Percentiles rank a stretch among this genome's conserved stretches.
Evolutionary conservation across 1,140 invertebrate species (phyloP).

Genomic region (Aphis craccivora): DNA sequence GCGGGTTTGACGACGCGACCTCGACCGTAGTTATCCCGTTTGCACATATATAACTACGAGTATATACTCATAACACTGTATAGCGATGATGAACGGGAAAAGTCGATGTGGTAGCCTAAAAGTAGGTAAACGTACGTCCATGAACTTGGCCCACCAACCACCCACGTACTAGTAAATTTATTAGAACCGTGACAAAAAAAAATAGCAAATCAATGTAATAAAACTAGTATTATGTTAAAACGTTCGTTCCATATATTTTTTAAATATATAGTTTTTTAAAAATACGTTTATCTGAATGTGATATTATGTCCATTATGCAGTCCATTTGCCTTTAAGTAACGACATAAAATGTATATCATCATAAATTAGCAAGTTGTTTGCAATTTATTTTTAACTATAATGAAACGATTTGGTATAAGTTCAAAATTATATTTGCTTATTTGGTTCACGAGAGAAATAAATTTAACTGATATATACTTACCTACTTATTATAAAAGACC

Average conservation of each 20-base stretch:
- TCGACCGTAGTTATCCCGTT: background rate
- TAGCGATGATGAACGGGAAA: background rate
- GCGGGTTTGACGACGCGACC: background rate
- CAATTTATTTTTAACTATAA: background rate
- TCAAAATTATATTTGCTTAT: background rate
- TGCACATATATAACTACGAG: too few relatives aligned
- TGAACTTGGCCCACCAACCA: background rate
- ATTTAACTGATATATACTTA: too few relatives aligned
- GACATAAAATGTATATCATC: background rate
- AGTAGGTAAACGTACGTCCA: background rate
- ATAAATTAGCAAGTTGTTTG: background rate
- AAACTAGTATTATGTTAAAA: background rate
- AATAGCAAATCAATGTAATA: background rate
- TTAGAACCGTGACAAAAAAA: background rate
- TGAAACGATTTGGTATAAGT: background rate
- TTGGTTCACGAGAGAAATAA: background rate
- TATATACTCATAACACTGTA: too few relatives aligned
- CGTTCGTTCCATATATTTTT: background rate
- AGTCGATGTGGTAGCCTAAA: background rate
- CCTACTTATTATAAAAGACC: too few relatives aligned
- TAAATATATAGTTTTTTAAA: background rate
- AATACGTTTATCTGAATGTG: background rate
- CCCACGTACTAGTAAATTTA: background rate
- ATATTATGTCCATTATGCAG: background rate
- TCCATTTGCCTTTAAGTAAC: background rate